A percentile compares a stretch with the other conserved stretches of the same genome.
phyloP scores from a whole-genome alignment of 1,140 invertebrate genomes.

The Brachionus koreanus region DNA sequence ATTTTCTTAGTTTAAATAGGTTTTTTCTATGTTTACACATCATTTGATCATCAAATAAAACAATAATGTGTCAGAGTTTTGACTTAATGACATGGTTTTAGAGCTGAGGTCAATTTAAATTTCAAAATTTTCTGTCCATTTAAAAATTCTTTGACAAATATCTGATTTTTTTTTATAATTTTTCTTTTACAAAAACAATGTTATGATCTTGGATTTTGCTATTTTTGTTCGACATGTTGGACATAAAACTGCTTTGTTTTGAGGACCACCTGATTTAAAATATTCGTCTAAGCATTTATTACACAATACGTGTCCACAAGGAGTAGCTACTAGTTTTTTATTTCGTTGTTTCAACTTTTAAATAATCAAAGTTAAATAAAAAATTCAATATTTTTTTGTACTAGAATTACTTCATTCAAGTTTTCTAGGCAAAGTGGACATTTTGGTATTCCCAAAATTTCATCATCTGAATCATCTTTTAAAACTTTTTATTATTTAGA shows the following conservation, averaged over 20 bases:
- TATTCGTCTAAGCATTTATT: conserved; percentile 32
- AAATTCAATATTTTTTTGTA: background rate
- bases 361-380: background rate
- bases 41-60: background rate
- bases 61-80: background rate
- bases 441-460: background rate
- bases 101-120: background rate
- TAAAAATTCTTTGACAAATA: background rate
- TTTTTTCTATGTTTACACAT: background rate
- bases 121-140: background rate
- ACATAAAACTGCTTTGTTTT: background rate
- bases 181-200: background rate
- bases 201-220: background rate
- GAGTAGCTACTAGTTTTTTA: conserved; percentile 26
- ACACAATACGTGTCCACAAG: conserved; percentile 38
- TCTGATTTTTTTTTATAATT: background rate
- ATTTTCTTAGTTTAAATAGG: background rate
- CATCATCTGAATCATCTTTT: background rate
- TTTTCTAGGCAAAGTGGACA: conserved; percentile 40
- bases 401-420: conserved; percentile 15
- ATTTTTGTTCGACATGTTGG: conserved; percentile 32
- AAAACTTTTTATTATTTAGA: background rate
- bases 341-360: conserved; percentile 15
- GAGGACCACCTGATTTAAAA: background rate
- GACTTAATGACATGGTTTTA: background rate